Conservation (phyloP, 2,797 vertebrate species). For the Margarornis squamiger region DNA sequence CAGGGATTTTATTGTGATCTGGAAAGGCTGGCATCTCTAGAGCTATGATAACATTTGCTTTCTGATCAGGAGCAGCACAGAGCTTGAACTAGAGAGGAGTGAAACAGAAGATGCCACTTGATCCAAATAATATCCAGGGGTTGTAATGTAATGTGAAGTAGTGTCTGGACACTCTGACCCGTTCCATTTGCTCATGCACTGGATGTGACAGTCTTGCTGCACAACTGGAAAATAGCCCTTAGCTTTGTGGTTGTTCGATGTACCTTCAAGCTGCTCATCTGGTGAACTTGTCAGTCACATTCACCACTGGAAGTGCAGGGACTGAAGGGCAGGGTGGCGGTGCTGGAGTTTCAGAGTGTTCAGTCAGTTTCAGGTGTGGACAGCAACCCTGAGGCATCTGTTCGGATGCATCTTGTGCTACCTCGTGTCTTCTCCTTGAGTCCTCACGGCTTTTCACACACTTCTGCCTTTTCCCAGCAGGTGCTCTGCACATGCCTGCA, state of each 20-base stretch:
- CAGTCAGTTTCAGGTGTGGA: neutral
- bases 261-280: neutral
- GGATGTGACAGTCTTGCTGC: neutral
- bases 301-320: neutral
- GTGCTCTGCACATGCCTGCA: neutral
- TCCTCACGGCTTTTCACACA: accelerated
- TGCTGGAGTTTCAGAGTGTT: neutral
- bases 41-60: neutral
- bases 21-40: neutral
- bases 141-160: neutral
- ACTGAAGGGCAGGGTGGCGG: neutral
- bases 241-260: neutral
- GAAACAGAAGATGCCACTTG: neutral
- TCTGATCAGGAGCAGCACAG: neutral
- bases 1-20: neutral
- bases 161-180: neutral
- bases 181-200: neutral
- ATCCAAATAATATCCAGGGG: neutral
- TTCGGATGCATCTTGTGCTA: neutral
- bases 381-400: neutral
- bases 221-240: neutral
- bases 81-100: neutral
- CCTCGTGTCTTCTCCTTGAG: neutral
- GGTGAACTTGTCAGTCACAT: neutral
- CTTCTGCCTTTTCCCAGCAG: neutral